Conservation (phyloP, 2,113 vertebrate genomes). For the Menidia beryllina region DNA sequence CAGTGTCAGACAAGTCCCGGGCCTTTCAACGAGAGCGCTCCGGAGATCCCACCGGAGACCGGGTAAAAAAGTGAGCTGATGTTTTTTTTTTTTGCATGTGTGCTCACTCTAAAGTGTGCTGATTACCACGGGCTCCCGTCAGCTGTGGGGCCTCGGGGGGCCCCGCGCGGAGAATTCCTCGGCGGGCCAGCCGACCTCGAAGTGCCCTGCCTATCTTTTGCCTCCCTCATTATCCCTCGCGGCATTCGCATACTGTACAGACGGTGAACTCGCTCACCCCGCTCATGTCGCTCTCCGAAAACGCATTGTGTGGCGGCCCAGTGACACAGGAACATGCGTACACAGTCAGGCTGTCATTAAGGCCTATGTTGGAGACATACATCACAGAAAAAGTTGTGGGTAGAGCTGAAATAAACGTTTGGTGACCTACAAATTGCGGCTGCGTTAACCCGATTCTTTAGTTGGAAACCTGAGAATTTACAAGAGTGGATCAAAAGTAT, state of each 20-base stretch:
- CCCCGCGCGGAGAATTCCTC: constrained; percentile 66
- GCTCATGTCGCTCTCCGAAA: constrained; percentile 42
- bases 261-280: constrained; percentile 68
- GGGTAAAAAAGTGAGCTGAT: constrained; percentile 4
- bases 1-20: constrained; percentile 47
- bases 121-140: constrained; percentile 64
- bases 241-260: constrained; percentile 1
- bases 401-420: constrained; percentile 5
- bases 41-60: constrained; percentile 20
- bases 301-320: constrained; percentile 34
- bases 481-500: too few species aligned
- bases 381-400: constrained; percentile 37
- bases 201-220: constrained; percentile 50
- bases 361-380: constrained; percentile 41
- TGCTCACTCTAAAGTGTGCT: constrained; percentile 46
- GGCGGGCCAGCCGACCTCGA: constrained; percentile 57
- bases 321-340: constrained; percentile 32
- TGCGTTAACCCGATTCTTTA: too few species aligned
- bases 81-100: constrained; percentile 5
- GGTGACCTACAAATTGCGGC: constrained; percentile 19
- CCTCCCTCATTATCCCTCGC: constrained; percentile 19
- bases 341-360: constrained; percentile 61
- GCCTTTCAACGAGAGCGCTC: constrained; percentile 10
- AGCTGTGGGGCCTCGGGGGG: constrained; percentile 71
- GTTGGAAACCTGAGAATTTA: too few species aligned